These are phyloP conservation scores for Micromussa lordhowensis DNA, from an alignment of 92 coral and sea anemone species.

Conservation along the genomic window DNA sequence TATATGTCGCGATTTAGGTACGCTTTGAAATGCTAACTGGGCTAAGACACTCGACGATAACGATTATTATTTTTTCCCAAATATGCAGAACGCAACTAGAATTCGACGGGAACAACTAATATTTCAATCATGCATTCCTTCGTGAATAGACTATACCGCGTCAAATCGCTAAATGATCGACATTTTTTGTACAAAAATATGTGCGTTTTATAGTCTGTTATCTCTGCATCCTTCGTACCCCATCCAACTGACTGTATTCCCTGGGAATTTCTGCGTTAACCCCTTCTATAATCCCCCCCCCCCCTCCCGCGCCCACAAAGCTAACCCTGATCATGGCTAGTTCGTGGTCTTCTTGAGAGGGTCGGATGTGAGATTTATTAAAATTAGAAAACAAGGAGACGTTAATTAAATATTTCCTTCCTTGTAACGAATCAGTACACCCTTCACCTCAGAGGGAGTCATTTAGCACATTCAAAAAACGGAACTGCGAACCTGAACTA, in stretches of 20 bases:
- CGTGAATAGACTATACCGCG: too few species aligned
- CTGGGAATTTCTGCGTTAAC: background rate
- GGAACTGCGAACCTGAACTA: background rate
- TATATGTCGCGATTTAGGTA: background rate
- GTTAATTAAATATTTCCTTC: conserved; percentile 23
- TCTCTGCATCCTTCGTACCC: background rate
- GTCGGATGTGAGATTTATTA: background rate
- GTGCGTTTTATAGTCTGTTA: background rate
- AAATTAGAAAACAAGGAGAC: background rate
- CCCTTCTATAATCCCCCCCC: background rate
- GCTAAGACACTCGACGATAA: background rate
- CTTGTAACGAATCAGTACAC: background rate
- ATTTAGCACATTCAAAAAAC: conserved; percentile 30
- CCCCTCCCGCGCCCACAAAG: background rate
- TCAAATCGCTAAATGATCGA: background rate
- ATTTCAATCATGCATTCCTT: background rate
- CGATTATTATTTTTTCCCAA: background rate
- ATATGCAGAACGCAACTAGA: background rate
- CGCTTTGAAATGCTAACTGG: background rate
- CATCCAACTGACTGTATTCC: background rate
- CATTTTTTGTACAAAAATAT: background rate
- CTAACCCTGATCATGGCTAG: background rate
- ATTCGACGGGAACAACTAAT: background rate
- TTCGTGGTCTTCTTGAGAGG: background rate
- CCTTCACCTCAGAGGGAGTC: conserved; percentile 18